These are phyloP conservation scores for Eurystomus gularis DNA, from an alignment of 2,113 vertebrate genomes.

Conservation along the genomic window DNA sequence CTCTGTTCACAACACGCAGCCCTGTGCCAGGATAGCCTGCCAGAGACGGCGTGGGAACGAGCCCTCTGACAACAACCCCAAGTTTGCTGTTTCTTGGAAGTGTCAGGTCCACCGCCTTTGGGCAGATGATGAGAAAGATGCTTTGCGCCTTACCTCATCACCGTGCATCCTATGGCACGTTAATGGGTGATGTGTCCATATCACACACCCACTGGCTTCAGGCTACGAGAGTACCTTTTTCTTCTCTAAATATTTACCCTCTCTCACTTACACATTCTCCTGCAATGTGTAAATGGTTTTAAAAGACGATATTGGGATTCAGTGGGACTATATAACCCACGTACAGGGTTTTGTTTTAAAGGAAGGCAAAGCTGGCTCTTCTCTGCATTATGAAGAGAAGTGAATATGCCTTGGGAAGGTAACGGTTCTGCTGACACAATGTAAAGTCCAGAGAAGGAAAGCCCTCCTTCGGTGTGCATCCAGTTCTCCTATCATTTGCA, in stretches of 20 bases:
- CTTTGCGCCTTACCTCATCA: neutral
- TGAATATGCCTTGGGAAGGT: neutral
- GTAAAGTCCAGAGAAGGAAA: neutral
- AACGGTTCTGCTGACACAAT: neutral
- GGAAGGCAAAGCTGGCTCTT: neutral
- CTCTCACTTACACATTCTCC: neutral
- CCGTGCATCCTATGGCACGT: accelerated
- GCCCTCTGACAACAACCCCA: neutral
- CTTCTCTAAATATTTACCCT: neutral
- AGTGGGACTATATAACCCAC: neutral
- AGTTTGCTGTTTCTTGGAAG: neutral
- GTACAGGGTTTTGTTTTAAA: neutral
- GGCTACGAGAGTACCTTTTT: neutral
- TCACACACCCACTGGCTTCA: neutral
- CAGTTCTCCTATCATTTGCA: neutral
- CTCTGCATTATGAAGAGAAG: neutral
- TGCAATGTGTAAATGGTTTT: neutral
- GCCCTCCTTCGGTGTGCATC: neutral
- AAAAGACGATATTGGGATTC: neutral
- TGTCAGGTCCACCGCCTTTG: neutral
- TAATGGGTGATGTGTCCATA: neutral
- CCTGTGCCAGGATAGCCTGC: neutral
- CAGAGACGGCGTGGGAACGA: neutral
- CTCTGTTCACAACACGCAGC: neutral
- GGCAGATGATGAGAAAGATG: neutral